Conservation (phyloP, 2,888 invertebrate species). For the Pandemis corylana region DNA sequence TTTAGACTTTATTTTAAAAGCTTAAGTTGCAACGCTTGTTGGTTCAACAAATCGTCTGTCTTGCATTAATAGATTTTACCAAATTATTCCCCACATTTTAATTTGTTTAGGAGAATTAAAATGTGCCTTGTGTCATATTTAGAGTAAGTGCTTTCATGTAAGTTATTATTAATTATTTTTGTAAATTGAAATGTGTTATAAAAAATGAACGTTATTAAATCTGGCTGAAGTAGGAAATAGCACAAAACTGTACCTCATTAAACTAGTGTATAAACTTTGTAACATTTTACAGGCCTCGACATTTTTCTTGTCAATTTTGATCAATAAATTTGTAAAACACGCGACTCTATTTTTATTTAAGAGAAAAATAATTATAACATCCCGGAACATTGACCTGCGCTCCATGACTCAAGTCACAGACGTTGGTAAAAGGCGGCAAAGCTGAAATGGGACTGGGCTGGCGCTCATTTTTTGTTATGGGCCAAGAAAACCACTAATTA, state of each 20-base stretch:
- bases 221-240: not conserved
- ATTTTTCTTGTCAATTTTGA: slow-evolving; percentile 4
- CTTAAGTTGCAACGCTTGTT: not conserved
- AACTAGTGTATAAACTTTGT: slow-evolving; percentile 3
- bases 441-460: no score
- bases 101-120: slow-evolving; percentile 1
- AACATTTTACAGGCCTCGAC: slow-evolving; percentile 4
- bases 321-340: slow-evolving; percentile 8
- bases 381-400: no score
- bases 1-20: not conserved
- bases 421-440: no score
- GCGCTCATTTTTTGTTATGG: no score
- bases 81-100: not conserved
- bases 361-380: no score
- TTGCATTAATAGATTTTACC: not conserved
- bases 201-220: not conserved
- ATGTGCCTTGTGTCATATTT: slow-evolving; percentile 31
- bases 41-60: not conserved
- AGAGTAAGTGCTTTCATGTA: slow-evolving; percentile 5
- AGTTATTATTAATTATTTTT: slow-evolving; percentile 4
- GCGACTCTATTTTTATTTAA: not conserved
- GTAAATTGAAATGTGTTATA: slow-evolving; percentile 4
- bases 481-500: no score
- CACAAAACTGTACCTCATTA: slow-evolving; percentile 21
- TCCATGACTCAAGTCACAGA: no score